phyloP scores from a whole-genome alignment of 2,797 vertebrate species.

The Aldrovandia affinis region DNA sequence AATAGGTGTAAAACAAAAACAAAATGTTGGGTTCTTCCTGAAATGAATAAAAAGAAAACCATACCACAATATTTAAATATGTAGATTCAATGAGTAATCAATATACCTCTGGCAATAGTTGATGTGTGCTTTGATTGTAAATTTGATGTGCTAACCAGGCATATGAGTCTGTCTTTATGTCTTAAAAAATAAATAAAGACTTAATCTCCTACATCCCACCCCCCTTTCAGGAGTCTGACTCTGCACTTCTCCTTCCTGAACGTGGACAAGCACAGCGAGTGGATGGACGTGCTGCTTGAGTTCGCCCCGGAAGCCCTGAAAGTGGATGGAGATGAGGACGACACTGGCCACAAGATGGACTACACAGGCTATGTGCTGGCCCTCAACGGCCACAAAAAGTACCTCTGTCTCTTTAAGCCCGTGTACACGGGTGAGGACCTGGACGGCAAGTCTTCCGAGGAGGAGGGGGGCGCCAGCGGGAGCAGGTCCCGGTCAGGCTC shows the following conservation, averaged over 20 bases:
- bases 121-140: no score
- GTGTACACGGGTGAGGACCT: conserved; percentile 78
- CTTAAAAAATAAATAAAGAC: no score
- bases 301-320: conserved; percentile 85
- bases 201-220: not conserved
- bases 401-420: conserved; percentile 95
- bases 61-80: no score
- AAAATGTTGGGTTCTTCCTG: no score
- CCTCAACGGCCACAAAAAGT: conserved; percentile 95
- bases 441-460: conserved; percentile 71
- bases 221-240: conserved; percentile 81
- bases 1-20: no score
- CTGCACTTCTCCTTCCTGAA: conserved; percentile 98
- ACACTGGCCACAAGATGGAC: conserved; percentile 78
- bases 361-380: conserved; percentile 93
- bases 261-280: conserved; percentile 91
- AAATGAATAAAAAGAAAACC: no score
- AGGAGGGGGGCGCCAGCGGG: conserved; percentile 59
- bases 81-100: no score
- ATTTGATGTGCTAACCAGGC: no score
- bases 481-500: conserved; percentile 61
- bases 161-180: no score
- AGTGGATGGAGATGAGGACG: conserved; percentile 85
- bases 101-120: no score
- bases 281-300: conserved; percentile 89